phyloP scores from a whole-genome alignment of 1,140 invertebrate genomes.

The Cephus cinctus region DNA sequence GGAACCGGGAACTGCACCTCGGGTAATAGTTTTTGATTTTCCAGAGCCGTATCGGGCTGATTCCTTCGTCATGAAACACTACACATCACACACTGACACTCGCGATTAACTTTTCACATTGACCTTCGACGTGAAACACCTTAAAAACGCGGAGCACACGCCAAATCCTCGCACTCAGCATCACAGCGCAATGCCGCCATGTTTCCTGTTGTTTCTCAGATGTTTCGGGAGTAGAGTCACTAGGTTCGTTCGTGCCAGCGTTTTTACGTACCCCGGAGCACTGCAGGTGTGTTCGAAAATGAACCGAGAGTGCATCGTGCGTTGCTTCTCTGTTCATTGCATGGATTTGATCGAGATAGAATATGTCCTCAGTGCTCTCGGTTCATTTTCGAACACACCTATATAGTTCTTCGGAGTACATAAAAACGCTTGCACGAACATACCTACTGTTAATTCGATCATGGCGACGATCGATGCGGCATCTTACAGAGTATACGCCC shows the following conservation, averaged over 20 bases:
- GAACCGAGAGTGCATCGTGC: no score
- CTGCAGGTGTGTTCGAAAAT: no score
- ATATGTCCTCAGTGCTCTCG: no score
- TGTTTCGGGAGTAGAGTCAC: background rate
- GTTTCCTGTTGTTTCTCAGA: slow-evolving; percentile 5
- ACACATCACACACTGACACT: slow-evolving; percentile 23
- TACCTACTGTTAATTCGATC: no score
- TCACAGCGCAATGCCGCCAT: slow-evolving; percentile 1
- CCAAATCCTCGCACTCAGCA: slow-evolving; percentile 1
- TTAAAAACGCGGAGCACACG: no score
- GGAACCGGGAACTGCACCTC: slow-evolving; percentile 18
- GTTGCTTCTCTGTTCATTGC: no score
- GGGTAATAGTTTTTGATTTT: slow-evolving; percentile 14
- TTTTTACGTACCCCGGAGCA: background rate
- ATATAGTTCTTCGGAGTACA: no score
- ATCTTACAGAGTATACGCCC: no score
- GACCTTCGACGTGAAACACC: background rate
- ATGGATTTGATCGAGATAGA: no score
- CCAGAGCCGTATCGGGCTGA: slow-evolving; percentile 31
- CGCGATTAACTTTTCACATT: background rate
- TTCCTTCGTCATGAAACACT: slow-evolving; percentile 41
- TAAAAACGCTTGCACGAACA: no score
- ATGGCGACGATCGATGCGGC: no score
- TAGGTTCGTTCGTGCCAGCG: background rate
- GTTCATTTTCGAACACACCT: no score